Conservation (phyloP, 1,140 invertebrate species). For the Anastrepha ludens region DNA sequence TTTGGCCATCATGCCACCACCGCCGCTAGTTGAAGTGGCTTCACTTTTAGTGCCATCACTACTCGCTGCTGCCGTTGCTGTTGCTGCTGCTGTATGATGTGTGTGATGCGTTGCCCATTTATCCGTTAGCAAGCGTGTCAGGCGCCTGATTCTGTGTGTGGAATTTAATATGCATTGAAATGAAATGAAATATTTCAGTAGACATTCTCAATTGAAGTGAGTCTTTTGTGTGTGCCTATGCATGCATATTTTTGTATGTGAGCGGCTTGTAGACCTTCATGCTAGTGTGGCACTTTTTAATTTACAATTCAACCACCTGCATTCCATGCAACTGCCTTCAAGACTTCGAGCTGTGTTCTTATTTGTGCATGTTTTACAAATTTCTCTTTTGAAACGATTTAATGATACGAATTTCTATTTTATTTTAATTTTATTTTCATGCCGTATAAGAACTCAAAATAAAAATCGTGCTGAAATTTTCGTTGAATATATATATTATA, state of each 20-base stretch:
- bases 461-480: no score
- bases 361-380: no score
- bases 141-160: constrained; percentile 6
- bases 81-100: neutral
- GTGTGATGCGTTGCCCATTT: constrained; percentile 33
- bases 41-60: neutral
- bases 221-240: neutral
- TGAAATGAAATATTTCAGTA: constrained; percentile 15
- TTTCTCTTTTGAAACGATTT: no score
- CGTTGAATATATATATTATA: no score
- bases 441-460: no score
- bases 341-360: no score
- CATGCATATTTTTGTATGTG: neutral
- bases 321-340: no score
- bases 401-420: no score
- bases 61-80: neutral
- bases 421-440: no score
- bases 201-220: neutral
- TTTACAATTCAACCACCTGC: no score
- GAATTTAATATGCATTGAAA: constrained; percentile 48
- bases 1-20: constrained; percentile 13
- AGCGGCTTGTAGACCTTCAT: neutral
- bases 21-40: neutral
- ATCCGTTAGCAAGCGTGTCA: constrained; percentile 35
- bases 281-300: neutral